Evolutionary conservation across 1,140 invertebrate species (phyloP), one percentile per base, ranked within the genome.

Genomic region (Cydia fagiglandana): DNA sequence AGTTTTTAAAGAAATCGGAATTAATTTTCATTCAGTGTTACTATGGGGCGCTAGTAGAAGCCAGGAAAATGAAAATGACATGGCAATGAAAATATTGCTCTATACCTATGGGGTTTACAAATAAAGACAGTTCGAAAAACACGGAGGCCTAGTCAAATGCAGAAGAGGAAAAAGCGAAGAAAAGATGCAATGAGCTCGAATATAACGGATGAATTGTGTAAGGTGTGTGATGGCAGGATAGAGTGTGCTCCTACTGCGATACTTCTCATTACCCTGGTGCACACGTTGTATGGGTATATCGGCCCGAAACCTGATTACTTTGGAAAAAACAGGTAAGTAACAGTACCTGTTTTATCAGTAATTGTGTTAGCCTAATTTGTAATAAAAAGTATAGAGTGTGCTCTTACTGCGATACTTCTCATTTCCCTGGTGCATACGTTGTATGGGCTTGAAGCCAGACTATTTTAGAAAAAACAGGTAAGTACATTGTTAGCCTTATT

Each of bases 211-310:
- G 89, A 91, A 41, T 83, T 91, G n/a, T 92, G 91, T 77, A 88
- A 87, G 73, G 86, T 90, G 79, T 92, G 91, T 82, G 91, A 92
- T 76, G 91, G 91, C 15, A 81, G 83, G 74, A 85, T 92, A 12
- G 91, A 92, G 66, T 92, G 91, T 70, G 91, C 91, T 4, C 91
- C 91, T 5, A 92, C 91, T 0, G 91, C 91, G 13, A 88, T 92
- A 34, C 86, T 92, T 0, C 86, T 92, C 12, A 90, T 92, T 20
- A 85, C 89, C 1, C 78, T 92, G 3, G 83, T 92, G 0, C 89
- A 92, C 66, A 88, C 91, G 7, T 70, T 92, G 4, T 92, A 90
- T 64, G 91, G 91, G 0, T 82, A 87, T 73, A 86, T 92, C 13
- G 86, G 85, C 0, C 79, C 87, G 5, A 86, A 89, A 74, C 87